Conservation (phyloP, 2,888 invertebrate species). For the Serrognathus titanus region DNA sequence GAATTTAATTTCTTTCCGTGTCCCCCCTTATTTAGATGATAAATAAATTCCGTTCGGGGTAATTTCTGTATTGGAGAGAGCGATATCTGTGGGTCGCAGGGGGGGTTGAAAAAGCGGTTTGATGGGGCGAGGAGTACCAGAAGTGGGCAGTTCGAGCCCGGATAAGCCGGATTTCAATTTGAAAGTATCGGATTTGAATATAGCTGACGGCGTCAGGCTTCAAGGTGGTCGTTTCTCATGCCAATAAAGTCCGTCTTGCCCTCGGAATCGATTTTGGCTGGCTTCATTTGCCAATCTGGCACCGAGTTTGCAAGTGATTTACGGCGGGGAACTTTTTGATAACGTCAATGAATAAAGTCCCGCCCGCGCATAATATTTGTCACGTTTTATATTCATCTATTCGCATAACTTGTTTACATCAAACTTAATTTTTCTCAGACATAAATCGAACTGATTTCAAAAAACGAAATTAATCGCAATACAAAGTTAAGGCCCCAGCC, state of each 20-base stretch:
- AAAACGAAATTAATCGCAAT: too few relatives aligned
- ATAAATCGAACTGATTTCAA: too few relatives aligned
- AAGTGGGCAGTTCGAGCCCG: not conserved
- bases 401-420: too few relatives aligned
- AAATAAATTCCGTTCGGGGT: too few relatives aligned
- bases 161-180: slow-evolving; percentile 10
- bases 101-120: not conserved
- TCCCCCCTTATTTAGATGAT: too few relatives aligned
- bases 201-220: slow-evolving; percentile 17
- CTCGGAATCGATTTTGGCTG: slow-evolving; percentile 1
- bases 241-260: slow-evolving; percentile 21
- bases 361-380: too few relatives aligned
- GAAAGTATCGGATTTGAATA: slow-evolving; percentile 9
- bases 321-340: not conserved
- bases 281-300: not conserved
- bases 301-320: not conserved
- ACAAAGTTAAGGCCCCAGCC: too few relatives aligned
- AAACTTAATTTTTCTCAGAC: too few relatives aligned
- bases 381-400: too few relatives aligned
- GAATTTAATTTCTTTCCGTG: too few relatives aligned
- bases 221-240: slow-evolving; percentile 30
- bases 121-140: not conserved
- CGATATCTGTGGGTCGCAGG: too few relatives aligned
- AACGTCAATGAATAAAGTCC: not conserved
- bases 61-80: too few relatives aligned